Conservation (phyloP, 2,797 vertebrate genomes). For the Sciurus vulgaris region DNA sequence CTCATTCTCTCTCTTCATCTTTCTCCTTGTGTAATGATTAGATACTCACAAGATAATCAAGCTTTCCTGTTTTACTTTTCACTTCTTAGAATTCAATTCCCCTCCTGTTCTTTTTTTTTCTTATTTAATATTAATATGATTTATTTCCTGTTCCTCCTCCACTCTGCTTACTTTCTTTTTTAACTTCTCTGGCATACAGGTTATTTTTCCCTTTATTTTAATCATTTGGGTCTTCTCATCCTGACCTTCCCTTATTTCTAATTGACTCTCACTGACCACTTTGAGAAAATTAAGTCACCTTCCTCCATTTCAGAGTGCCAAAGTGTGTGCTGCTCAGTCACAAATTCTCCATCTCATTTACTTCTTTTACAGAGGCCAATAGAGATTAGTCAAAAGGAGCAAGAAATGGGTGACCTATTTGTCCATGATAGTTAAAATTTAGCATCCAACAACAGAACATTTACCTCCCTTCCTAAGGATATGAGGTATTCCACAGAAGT, state of each 20-base stretch:
- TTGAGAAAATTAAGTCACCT: slow-evolving; percentile 62
- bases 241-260: slow-evolving; percentile 70
- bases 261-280: slow-evolving; percentile 41
- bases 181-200: background rate
- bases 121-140: slow-evolving; percentile 1
- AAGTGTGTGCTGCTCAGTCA: background rate
- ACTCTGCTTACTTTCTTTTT: slow-evolving; percentile 27
- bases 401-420: slow-evolving; percentile 60
- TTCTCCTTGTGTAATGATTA: background rate
- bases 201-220: slow-evolving; percentile 69
- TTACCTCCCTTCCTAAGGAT: slow-evolving; percentile 30
- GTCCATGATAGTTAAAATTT: slow-evolving; percentile 20
- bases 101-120: background rate
- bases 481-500: background rate
- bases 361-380: background rate
- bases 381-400: slow-evolving; percentile 32
- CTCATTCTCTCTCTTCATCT: no score
- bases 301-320: slow-evolving; percentile 22
- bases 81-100: background rate
- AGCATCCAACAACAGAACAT: background rate
- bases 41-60: background rate
- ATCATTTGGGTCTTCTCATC: slow-evolving; percentile 66
- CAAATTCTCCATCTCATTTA: slow-evolving; percentile 61
- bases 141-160: background rate
- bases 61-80: background rate